These are phyloP conservation scores for Chelonoidis abingdonii DNA, from an alignment of 2,113 vertebrate species.

Conservation along the genomic window DNA sequence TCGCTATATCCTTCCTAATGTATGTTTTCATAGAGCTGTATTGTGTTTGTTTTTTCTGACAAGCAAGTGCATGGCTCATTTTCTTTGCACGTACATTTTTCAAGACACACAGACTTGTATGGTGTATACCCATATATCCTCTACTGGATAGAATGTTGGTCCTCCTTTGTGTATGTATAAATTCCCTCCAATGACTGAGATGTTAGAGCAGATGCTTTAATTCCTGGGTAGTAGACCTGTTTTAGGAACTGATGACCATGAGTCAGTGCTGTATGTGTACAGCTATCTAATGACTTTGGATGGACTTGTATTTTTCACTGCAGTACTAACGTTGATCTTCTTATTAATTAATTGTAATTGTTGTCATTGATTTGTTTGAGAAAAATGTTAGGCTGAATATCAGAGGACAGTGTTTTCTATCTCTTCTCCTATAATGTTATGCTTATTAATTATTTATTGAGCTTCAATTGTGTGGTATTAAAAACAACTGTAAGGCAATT, in stretches of 20 bases:
- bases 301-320: fast-evolving
- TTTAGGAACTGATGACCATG: background rate
- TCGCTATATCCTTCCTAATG: too few relatives aligned
- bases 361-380: background rate
- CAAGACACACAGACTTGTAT: too few relatives aligned
- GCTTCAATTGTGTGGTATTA: conserved; percentile 15
- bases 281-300: background rate
- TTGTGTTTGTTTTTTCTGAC: too few relatives aligned
- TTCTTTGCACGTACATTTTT: too few relatives aligned
- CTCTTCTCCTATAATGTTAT: background rate
- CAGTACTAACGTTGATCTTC: background rate
- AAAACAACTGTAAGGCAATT: conserved; percentile 46
- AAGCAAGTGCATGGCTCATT: too few relatives aligned
- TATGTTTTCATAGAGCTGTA: too few relatives aligned
- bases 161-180: background rate
- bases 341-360: conserved; percentile 11
- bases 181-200: background rate
- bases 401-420: background rate
- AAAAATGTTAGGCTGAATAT: background rate
- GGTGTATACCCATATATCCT: too few relatives aligned
- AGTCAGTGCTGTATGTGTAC: background rate
- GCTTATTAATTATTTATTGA: conserved; percentile 31
- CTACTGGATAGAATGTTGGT: too few relatives aligned
- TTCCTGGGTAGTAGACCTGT: background rate
- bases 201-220: background rate